Conservation (phyloP, 2,113 vertebrate species). For the Columba janthina region DNA sequence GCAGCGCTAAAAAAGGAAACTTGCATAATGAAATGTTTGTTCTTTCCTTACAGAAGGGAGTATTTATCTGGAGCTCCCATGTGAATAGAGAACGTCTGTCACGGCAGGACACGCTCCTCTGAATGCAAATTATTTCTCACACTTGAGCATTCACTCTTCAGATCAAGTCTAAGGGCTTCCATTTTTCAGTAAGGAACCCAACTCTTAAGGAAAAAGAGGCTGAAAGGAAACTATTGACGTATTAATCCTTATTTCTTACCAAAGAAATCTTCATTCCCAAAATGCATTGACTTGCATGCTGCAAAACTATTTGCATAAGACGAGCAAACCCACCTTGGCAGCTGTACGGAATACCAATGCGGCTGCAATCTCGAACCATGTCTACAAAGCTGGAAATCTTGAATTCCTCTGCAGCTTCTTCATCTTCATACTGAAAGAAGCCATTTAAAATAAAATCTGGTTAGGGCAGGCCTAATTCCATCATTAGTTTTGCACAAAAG, state of each 20-base stretch:
- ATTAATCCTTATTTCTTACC: not conserved
- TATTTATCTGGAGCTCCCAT: slow-evolving; percentile 23
- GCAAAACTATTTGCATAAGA: not conserved
- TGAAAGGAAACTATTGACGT: not conserved
- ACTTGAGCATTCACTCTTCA: not conserved
- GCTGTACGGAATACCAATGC: slow-evolving; percentile 92
- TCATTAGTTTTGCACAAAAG: not conserved
- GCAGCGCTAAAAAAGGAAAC: slow-evolving; percentile 58
- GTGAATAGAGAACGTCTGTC: slow-evolving; percentile 38
- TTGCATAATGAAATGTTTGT: slow-evolving; percentile 47
- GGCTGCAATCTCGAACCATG: slow-evolving; percentile 93
- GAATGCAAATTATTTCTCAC: slow-evolving; percentile 39
- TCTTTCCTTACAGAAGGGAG: slow-evolving; percentile 40
- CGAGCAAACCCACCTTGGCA: slow-evolving; percentile 79
- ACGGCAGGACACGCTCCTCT: not conserved
- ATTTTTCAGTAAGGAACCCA: not conserved
- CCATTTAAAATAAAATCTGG: not conserved
- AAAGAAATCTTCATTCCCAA: not conserved
- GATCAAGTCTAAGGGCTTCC: not conserved
- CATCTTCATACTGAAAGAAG: slow-evolving; percentile 88
- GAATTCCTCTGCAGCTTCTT: slow-evolving; percentile 95
- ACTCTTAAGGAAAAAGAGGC: not conserved
- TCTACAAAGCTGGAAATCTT: slow-evolving; percentile 97
- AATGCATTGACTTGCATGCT: not conserved
- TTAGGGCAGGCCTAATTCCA: not conserved